Base-by-base conservation (phyloP, 2,797 vertebrate species). In the Aulostomus chinensis region DNA sequence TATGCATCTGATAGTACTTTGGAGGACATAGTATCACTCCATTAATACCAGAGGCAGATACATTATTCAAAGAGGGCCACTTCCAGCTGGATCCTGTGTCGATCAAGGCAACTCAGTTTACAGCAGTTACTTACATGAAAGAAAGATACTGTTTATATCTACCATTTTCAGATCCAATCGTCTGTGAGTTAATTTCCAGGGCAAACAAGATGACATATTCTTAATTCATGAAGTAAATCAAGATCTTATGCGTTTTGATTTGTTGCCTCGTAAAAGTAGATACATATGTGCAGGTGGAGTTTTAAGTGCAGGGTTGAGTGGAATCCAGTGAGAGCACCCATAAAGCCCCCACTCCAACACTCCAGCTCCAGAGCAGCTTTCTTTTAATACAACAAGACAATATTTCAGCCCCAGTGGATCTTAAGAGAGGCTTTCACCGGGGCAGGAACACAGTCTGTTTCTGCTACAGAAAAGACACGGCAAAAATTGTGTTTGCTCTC, bases 11-110 rank as follows among this genome's bases (percentile, higher is more conserved):
- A 87, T 81, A 81, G 75, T 52, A 58, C 43, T 42, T 38, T 12
- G 11, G 46, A 71, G 68, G 76, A 81, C 62, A 76, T 34, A 32
- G 24, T 55, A 80, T 79, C 64, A 34, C 64, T 76, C 39, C 63
- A 25, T 64, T 68, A 51, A 56, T 37, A 43, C 60, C 48, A 42
- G 32, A 1, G 17, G 39, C 37, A n/a, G 47, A 78, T 88, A 1
- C 77, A 89, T 89, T 85, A 88, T 88, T 86, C 65, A 88, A 56
- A 16, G 21, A 16, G 55, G 49, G 51, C 41, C 61, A 68, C 77
- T 81, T 76, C 85, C 79, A 66, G 66, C 68, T 58, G 68, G 80
- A 66, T 88, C 76, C 67, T 39, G 56, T 79, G 57, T 88, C 80
- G 46, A n/a, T 3, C 7, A 12, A 40, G 30, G 39, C 40, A 41